Conservation (phyloP, 2,797 vertebrate species). For the Numenius phaeopus region DNA sequence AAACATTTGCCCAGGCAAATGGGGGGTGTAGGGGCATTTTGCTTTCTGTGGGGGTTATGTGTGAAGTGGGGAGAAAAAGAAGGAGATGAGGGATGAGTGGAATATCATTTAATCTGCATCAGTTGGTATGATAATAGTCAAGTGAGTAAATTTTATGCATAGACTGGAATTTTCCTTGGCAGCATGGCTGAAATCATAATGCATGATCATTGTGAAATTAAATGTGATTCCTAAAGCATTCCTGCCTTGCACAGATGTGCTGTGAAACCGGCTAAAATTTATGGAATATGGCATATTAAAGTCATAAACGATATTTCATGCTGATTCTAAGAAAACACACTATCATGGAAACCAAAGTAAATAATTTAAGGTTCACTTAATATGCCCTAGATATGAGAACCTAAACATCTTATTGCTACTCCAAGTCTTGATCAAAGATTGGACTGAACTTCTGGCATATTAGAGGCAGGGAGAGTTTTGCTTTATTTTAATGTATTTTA, state of each 20-base stretch:
- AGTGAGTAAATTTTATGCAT: not conserved
- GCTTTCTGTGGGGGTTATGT: not conserved
- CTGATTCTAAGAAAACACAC: not conserved
- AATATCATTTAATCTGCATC: not conserved
- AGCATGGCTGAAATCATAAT: not conserved
- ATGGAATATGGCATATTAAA: not conserved
- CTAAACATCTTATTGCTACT: not conserved
- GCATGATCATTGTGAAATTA: not conserved
- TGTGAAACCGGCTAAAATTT: not conserved
- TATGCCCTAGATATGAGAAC: not conserved
- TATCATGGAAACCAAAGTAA: not conserved
- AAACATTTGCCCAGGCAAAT: not conserved
- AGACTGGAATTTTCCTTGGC: not conserved
- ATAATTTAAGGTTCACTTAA: not conserved
- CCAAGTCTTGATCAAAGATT: not conserved
- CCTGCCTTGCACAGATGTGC: not conserved
- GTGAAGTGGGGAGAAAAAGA: not conserved
- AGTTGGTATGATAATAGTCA: not conserved
- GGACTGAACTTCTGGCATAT: not conserved
- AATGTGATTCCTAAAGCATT: not conserved
- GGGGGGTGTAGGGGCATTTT: rapidly evolving
- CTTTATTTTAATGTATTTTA: not conserved
- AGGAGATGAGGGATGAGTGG: not conserved
- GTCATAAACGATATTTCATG: not conserved
- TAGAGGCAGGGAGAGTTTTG: not conserved